These are phyloP conservation scores for Hipparchia semele DNA, from an alignment of 2,888 invertebrate species.

Conservation along the genomic window DNA sequence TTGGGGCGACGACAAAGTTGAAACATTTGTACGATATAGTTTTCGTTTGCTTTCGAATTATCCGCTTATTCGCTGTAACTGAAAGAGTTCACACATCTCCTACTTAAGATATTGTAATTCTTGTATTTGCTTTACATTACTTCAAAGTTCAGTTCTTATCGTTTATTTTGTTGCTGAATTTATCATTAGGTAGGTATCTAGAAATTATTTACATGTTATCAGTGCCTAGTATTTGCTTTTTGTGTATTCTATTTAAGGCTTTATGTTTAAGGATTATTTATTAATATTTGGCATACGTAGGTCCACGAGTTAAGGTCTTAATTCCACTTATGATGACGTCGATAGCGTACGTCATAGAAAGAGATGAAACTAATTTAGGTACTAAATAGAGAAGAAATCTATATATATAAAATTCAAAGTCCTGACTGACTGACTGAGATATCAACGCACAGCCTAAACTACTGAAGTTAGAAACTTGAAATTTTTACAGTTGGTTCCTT, in stretches of 20 bases:
- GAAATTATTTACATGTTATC: no score
- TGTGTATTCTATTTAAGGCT: slow-evolving; percentile 8
- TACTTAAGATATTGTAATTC: neutral
- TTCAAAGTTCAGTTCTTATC: slow-evolving; percentile 17
- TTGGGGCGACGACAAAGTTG: no score
- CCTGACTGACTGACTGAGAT: no score
- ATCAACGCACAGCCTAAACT: no score
- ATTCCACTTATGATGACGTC: neutral
- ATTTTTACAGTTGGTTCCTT: no score
- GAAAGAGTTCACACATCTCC: neutral
- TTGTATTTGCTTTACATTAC: slow-evolving; percentile 1
- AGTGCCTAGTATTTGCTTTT: neutral
- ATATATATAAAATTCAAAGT: no score
- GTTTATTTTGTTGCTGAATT: neutral
- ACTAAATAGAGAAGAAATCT: no score
- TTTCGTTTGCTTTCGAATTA: neutral
- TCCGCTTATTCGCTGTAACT: neutral
- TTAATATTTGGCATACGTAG: slow-evolving; percentile 3
- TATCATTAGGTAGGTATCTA: neutral
- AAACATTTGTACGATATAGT: no score
- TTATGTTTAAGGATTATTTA: neutral
- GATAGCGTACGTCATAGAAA: no score
- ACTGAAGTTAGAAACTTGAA: no score
- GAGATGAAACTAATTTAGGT: no score
- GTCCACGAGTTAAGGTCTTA: neutral